Percentiles rank a stretch among this genome's conserved stretches.
phyloP scores from a whole-genome alignment of 2,797 vertebrate genomes.

The Sternotherus odoratus region DNA sequence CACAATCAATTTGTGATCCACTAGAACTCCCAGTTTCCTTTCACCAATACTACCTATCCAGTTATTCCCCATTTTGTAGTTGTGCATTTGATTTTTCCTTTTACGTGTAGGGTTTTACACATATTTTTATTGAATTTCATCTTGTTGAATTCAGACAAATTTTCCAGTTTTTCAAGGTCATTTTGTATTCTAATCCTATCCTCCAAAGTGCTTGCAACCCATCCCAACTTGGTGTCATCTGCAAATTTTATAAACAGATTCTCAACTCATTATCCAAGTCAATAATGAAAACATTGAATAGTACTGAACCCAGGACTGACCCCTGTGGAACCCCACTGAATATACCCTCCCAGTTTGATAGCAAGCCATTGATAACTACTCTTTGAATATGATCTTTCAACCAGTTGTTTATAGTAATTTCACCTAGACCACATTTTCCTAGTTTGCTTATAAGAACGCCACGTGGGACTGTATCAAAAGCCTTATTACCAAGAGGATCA shows the following conservation, averaged over 20 bases:
- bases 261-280: background rate
- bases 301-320: background rate
- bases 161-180: background rate
- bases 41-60: background rate
- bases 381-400: background rate
- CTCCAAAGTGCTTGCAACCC: background rate
- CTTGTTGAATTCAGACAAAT: background rate
- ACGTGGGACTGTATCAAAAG: background rate
- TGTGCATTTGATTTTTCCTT: background rate
- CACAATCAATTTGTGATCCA: background rate
- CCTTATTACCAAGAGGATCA: background rate
- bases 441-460: background rate
- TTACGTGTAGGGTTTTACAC: background rate
- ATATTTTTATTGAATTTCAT: background rate
- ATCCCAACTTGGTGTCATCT: background rate
- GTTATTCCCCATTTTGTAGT: background rate
- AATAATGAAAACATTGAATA: background rate
- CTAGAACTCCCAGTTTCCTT: background rate
- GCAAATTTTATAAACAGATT: background rate
- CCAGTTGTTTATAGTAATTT: background rate
- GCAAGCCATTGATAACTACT: background rate
- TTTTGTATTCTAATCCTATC: background rate
- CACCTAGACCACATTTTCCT: background rate
- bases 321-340: background rate
- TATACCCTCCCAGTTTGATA: background rate